Conservation (phyloP, 2,797 vertebrate genomes). For the Sparidentex hasta region DNA sequence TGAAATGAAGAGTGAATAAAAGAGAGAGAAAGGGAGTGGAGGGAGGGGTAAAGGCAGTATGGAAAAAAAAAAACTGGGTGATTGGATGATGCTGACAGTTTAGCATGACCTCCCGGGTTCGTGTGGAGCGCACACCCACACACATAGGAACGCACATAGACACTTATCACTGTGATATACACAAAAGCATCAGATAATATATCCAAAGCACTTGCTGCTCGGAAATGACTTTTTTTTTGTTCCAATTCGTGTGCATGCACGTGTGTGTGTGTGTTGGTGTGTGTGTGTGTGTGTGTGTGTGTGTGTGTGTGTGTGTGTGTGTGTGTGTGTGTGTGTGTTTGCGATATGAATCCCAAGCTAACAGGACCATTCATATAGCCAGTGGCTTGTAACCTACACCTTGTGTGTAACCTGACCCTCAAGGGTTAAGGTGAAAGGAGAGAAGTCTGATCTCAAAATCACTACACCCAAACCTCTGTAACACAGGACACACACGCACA, state of each 20-base stretch:
- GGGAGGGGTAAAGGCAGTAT: slow-evolving; percentile 37
- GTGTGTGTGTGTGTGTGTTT: slow-evolving; percentile 41
- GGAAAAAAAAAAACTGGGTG: slow-evolving; percentile 39
- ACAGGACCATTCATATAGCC: slow-evolving; percentile 75
- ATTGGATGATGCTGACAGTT: slow-evolving; percentile 72
- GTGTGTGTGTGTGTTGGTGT: neutral
- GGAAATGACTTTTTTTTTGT: slow-evolving; percentile 33
- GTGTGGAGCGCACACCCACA: slow-evolving; percentile 5
- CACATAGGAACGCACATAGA: slow-evolving; percentile 9
- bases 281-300: slow-evolving; percentile 28
- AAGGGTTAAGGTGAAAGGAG: slow-evolving; percentile 71
- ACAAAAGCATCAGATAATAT: slow-evolving; percentile 40
- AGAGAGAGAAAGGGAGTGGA: slow-evolving; percentile 42
- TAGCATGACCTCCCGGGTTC: slow-evolving; percentile 56
- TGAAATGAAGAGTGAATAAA: slow-evolving; percentile 60
- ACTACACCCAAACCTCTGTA: slow-evolving; percentile 49
- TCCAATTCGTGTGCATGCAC: neutral
- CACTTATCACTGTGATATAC: slow-evolving; percentile 26
- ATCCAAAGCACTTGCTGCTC: slow-evolving; percentile 29
- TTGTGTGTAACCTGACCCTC: slow-evolving; percentile 71
- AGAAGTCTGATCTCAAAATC: slow-evolving; percentile 81
- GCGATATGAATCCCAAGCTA: slow-evolving; percentile 58
- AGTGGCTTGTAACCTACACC: slow-evolving; percentile 79
- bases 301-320: slow-evolving; percentile 21
- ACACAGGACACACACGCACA: slow-evolving; percentile 29